Evolutionary conservation across 2,797 vertebrate species (phyloP), one percentile per base, ranked within the genome.

Genomic region (Lacerta agilis): DNA sequence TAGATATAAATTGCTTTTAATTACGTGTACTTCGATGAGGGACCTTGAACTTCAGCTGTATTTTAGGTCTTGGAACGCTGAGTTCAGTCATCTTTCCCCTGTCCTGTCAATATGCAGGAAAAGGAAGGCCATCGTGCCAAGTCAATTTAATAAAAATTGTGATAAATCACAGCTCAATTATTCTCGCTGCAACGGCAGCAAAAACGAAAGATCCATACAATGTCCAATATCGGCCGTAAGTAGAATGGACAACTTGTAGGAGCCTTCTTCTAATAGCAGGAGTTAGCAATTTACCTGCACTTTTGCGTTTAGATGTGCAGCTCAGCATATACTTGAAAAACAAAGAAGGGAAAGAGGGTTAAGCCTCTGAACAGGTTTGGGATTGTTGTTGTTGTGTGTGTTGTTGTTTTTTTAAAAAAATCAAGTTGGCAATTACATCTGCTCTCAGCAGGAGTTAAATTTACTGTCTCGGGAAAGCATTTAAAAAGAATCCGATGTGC

Each of bases 391-490:
- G 0, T 8, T 1, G 64, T 33, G 33, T 55, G n/a, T n/a, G n/a
- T n/a, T n/a, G 33, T 33, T 33, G 18, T 87, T 91, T 87, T 89
- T 89, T 88, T 29, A 90, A 85, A 89, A 90, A 61, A 90, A 85
- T 88, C 49, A 89, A 0, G 85, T 61, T 87, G 87, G 69, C 86
- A 94, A 92, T 93, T 89, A 41, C 67, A 84, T 90, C 67, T 89
- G 33, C 85, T 90, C 89, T 90, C 82, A 93, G 89, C 18, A 72
- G 86, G 87, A 95, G 73, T 88, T 88, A 93, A 80, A 87, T 85
- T 86, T 93, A 86, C 80, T 82, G 33, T 92, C 88, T 77, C 86
- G 90, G 79, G 93, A 93, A 94, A n/a, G 88, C 45, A 93, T 91
- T 95, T 82, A 17, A 82, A 86, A 90, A 91, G 95, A 90, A 66